Conservation (phyloP, 2,797 vertebrate species). For the Neosalanx taihuensis region DNA sequence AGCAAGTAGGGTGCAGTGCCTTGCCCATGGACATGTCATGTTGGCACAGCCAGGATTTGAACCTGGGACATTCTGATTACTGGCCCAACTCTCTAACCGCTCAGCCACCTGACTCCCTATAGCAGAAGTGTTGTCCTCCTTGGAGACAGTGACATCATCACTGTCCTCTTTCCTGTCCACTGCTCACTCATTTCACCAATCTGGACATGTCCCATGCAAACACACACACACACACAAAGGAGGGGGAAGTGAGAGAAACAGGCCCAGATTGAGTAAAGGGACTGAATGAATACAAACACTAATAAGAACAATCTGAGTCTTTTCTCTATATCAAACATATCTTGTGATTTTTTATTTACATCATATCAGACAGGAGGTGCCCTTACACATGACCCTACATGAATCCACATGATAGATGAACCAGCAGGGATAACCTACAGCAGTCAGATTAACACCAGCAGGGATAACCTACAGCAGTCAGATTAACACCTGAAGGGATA, state of each 20-base stretch:
- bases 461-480: neutral
- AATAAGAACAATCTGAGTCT: slow-evolving; percentile 29
- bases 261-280: neutral
- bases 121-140: neutral
- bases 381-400: slow-evolving; percentile 47
- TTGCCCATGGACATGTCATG: too few relatives aligned
- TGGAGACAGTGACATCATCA: neutral
- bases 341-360: slow-evolving; percentile 69
- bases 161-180: neutral
- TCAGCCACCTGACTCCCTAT: too few relatives aligned
- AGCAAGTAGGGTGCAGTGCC: too few relatives aligned
- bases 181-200: too few relatives aligned
- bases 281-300: neutral
- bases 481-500: too few relatives aligned
- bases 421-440: neutral
- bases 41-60: too few relatives aligned
- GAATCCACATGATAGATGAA: neutral
- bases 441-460: too few relatives aligned
- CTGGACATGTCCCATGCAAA: neutral
- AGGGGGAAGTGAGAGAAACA: neutral
- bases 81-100: too few relatives aligned
- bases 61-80: too few relatives aligned
- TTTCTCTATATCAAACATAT: slow-evolving; percentile 70
- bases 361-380: slow-evolving; percentile 65
- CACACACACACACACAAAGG: slow-evolving; percentile 2